phyloP scores from a whole-genome alignment of 2,797 vertebrate genomes.

The Molossus molossus region DNA sequence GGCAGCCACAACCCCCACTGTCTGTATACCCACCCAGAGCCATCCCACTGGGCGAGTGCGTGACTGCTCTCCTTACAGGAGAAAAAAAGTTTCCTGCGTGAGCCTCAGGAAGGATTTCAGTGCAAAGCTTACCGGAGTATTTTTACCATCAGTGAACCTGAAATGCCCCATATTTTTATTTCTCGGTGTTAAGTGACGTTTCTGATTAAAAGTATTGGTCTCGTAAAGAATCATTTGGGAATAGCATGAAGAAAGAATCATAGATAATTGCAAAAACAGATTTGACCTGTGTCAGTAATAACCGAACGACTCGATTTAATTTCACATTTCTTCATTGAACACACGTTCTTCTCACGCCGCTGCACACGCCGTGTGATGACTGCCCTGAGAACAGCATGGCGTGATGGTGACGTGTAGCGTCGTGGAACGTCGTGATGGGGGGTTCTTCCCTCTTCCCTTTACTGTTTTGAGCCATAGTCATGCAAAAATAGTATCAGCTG shows the following conservation, averaged over 20 bases:
- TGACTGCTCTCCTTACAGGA: background rate
- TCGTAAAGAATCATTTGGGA: conserved; percentile 17
- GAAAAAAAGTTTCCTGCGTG: background rate
- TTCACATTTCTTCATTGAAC: conserved; percentile 46
- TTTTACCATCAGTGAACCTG: background rate
- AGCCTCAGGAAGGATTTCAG: too few species aligned
- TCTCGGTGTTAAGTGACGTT: conserved; percentile 42
- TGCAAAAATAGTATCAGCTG: background rate
- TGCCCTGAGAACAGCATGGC: background rate
- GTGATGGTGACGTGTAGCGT: background rate
- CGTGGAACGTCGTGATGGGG: background rate
- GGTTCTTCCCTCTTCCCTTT: background rate
- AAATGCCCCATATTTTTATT: background rate
- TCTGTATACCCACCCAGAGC: background rate
- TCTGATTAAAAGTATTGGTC: conserved; percentile 23
- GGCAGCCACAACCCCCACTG: background rate
- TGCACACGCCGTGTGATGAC: background rate
- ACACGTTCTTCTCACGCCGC: background rate
- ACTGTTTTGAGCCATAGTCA: background rate
- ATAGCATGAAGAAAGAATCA: conserved; percentile 30
- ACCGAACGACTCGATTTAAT: conserved; percentile 51
- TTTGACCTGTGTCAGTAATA: conserved; percentile 16
- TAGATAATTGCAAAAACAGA: conserved; percentile 47
- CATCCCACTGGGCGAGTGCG: background rate
- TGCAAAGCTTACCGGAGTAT: background rate